Percentiles rank a stretch among this genome's conserved stretches.
phyloP scores from a whole-genome alignment of 1,140 invertebrate genomes.

The Lanistes nyassanus region DNA sequence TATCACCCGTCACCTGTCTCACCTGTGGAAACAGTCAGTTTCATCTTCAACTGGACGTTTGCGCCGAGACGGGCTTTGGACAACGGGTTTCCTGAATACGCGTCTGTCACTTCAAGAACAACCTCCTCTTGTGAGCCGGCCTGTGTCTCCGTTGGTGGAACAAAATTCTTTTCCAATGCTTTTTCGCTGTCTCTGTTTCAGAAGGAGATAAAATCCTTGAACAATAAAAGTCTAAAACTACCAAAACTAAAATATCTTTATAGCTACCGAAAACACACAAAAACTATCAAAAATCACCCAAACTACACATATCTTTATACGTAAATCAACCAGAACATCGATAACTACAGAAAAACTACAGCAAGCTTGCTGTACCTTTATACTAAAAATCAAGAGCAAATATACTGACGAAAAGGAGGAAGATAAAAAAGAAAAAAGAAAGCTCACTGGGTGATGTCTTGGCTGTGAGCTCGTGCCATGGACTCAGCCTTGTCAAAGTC shows the following conservation, averaged over 20 bases:
- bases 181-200: not conserved
- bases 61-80: not conserved
- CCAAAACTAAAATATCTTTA: no score
- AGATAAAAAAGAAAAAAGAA: no score
- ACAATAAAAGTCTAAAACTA: no score
- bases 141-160: not conserved
- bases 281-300: no score
- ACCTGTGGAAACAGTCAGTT: not conserved
- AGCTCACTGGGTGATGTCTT: not conserved
- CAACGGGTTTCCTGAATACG: not conserved
- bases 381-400: not conserved
- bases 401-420: not conserved
- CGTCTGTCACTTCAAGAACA: not conserved
- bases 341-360: no score
- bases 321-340: no score
- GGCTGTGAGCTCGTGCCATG: not conserved
- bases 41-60: not conserved
- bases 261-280: no score
- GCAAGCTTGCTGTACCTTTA: not conserved
- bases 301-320: no score
- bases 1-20: no score
- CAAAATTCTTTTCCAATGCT: no score
- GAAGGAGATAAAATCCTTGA: not conserved
- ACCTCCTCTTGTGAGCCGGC: not conserved
- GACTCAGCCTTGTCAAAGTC: slow-evolving; percentile 3